Conservation (phyloP, 2,113 vertebrate genomes). For the Engraulis encrasicolus region DNA sequence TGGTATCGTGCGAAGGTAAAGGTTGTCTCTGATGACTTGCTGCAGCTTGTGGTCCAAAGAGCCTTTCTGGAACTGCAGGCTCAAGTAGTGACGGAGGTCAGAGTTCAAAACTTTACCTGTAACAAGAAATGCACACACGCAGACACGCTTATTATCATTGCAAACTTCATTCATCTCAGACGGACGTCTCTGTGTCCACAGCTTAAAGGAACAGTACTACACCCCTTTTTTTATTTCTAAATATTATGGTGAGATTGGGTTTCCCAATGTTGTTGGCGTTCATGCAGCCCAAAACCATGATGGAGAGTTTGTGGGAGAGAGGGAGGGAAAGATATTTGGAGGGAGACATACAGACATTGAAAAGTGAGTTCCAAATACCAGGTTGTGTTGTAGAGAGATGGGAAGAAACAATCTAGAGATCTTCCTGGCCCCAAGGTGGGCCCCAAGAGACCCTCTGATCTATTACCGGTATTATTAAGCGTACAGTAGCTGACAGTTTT, state of each 20-base stretch:
- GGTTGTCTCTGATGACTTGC: slow-evolving; percentile 98
- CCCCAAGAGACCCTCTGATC: no score
- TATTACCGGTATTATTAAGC: no score
- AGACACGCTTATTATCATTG: not conserved
- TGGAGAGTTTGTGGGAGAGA: slow-evolving; percentile 25
- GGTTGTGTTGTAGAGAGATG: not conserved
- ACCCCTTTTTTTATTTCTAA: no score
- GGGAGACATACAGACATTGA: not conserved
- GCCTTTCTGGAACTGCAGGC: slow-evolving; percentile 98
- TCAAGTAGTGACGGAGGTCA: slow-evolving; percentile 96
- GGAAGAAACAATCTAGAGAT: not conserved
- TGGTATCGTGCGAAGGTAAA: slow-evolving; percentile 97
- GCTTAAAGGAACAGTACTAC: no score
- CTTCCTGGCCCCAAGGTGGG: not conserved
- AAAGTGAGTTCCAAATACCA: not conserved
- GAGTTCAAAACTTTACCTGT: slow-evolving; percentile 97
- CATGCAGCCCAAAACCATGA: no score
- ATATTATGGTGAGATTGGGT: no score
- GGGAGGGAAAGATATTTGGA: not conserved
- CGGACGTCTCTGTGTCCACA: no score
- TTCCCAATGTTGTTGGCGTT: no score
- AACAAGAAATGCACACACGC: slow-evolving; percentile 8
- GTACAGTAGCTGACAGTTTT: no score
- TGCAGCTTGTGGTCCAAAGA: slow-evolving; percentile 98
- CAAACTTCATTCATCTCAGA: not conserved